Conservation (phyloP, 23 tunicate species). For the Ciona savignyi region DNA sequence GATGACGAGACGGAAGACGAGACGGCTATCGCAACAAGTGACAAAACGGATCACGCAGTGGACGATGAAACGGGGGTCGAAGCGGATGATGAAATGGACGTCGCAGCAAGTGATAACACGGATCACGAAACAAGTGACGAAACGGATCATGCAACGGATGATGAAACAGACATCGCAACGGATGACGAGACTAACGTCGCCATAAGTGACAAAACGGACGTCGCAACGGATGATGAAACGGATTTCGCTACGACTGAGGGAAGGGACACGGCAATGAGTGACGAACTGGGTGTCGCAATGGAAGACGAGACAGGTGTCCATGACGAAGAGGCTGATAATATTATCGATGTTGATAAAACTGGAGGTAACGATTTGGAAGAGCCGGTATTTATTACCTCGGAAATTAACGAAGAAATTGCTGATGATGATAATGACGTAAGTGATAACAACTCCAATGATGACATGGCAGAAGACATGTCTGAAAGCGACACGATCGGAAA, state of each 20-base stretch:
- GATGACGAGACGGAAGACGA: background rate
- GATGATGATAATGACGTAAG: too few species aligned
- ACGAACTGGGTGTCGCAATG: background rate
- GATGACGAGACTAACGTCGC: background rate
- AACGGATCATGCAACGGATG: background rate
- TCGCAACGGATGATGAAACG: background rate
- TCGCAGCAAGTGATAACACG: background rate
- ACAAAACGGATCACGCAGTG: background rate
- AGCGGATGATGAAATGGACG: background rate
- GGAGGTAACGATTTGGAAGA: too few species aligned
- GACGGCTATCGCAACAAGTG: background rate
- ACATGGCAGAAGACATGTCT: too few species aligned
- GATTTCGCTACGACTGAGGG: background rate
- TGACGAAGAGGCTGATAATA: background rate
- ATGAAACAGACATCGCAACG: background rate
- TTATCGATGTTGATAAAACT: too few species aligned
- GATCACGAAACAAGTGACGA: conserved; percentile 1
- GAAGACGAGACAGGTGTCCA: background rate
- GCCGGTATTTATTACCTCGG: too few species aligned
- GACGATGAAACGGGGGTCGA: background rate
- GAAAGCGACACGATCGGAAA: too few species aligned
- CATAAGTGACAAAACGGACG: background rate
- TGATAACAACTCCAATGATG: too few species aligned
- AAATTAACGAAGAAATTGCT: too few species aligned
- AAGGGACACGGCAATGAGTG: background rate